Base-by-base conservation (phyloP, 2,888 invertebrate species). In the Operophtera brumata region DNA sequence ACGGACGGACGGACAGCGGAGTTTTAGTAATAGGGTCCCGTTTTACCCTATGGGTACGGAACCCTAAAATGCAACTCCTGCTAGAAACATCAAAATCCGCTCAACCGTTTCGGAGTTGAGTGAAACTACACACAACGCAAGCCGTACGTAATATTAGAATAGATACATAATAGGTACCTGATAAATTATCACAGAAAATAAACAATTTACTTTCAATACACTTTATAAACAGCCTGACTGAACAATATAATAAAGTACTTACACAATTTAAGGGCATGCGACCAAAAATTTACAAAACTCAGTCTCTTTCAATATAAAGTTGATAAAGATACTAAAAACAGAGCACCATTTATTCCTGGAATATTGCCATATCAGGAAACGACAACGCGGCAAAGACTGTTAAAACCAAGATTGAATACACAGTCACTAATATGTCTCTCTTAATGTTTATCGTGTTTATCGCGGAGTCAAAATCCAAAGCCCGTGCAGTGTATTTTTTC, bases 311-410 rank as follows among this genome's bases (percentile, higher is more conserved):
- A 26, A 45, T 26, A 34, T 32, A 20, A 20, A 20, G 20, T 13
- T 8, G 7, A 39, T 25, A 7, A 39, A 20, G 9, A 9, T 32
- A 20, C 25, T 32, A 25, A 41, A 41, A 41, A 41, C 30, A 0
- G 34, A 12, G 12, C 1, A 6, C 36, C 34, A 14, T 12, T 36
- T 52, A 58, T 3, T 25, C 46, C 25, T 52, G 51, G 7, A 78
- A 57, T 43, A 81, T 56, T 10, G 32, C 10, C 36, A 59, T 48
- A 56, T 80, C 82, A 1, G 88, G 85, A 61, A 87, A 79, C 0
- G 88, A 84, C 48, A 90, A 70, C 13, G 88, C 88, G 44, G 85
- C 86, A 60, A 90, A 89, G 1, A 90, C 80, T 45, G 86, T 86
- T 13, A 89, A 70, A 25, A 87, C 85, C 48, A 90, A 70, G 65